A percentile compares a stretch with the other conserved stretches of the same genome.
Conservation (phyloP, 2,797 vertebrate species). For the Melanotaenia maccullochi region DNA sequence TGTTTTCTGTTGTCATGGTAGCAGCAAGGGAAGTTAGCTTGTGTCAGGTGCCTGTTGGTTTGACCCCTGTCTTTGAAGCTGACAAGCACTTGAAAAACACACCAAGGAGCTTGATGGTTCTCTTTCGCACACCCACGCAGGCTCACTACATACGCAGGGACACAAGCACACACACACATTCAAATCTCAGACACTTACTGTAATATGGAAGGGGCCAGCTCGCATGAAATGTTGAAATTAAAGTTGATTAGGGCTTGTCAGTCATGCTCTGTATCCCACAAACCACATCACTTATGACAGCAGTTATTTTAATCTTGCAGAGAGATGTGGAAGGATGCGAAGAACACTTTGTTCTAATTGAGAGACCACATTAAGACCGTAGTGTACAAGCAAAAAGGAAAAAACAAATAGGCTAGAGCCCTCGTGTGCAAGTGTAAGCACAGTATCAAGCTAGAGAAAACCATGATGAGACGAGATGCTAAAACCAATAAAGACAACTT, state of each 20-base stretch:
- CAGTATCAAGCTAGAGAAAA: constrained; percentile 5
- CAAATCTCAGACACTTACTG: constrained; percentile 22
- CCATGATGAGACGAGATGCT: not conserved
- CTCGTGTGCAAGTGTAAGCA: constrained; percentile 2
- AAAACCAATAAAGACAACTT: constrained; percentile 26
- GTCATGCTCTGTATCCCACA: constrained; percentile 19
- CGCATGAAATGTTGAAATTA: constrained; percentile 26
- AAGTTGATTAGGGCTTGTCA: constrained; percentile 41
- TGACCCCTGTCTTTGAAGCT: constrained; percentile 72
- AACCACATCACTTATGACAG: not conserved
- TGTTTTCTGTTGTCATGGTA: constrained; percentile 75
- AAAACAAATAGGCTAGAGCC: not conserved
- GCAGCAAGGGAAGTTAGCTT: constrained; percentile 59
- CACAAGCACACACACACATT: constrained; percentile 13
- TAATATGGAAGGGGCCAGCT: constrained; percentile 12
- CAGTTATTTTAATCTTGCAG: not conserved
- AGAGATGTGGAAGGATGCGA: not conserved
- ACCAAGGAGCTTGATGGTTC: constrained; percentile 59
- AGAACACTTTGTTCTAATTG: not conserved
- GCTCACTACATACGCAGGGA: constrained; percentile 30
- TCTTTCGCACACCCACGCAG: constrained; percentile 60
- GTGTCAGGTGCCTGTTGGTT: constrained; percentile 69
- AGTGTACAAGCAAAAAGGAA: not conserved
- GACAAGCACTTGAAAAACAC: constrained; percentile 56
- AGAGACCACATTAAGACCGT: not conserved